Evolutionary conservation across 2,113 vertebrate species (phyloP).

Genomic region (Oryzias melastigma): DNA sequence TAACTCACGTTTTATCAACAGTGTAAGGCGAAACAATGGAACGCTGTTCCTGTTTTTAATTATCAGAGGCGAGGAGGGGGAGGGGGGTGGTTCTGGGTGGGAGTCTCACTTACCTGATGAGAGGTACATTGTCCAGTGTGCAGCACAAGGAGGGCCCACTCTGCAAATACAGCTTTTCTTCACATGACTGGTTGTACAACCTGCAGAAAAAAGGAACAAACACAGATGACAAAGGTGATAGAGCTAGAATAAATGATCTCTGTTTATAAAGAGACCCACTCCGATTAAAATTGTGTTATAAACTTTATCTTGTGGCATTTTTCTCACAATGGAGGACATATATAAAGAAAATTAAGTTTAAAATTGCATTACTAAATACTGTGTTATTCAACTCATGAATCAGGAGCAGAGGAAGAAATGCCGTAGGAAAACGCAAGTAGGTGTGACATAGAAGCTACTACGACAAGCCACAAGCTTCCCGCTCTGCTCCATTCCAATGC

Average conservation of each 20-base stretch:
- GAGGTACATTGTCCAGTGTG: conserved; percentile 77
- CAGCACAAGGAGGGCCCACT: conserved; percentile 74
- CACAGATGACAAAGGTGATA: background rate
- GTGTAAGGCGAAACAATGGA: conserved; percentile 50
- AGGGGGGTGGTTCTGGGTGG: background rate
- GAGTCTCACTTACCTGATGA: conserved; percentile 73
- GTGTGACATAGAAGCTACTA: too few relatives aligned
- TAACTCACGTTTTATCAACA: conserved; percentile 38
- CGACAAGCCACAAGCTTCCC: too few relatives aligned
- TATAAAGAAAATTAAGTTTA: too few relatives aligned
- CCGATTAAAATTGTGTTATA: too few relatives aligned
- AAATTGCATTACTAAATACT: too few relatives aligned
- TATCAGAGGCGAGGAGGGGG: conserved; percentile 12
- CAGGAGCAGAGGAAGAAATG: too few relatives aligned
- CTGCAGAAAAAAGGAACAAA: conserved; percentile 44
- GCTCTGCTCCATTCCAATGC: too few relatives aligned
- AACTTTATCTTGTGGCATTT: too few relatives aligned
- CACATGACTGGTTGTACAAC: conserved; percentile 80
- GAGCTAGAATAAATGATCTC: background rate
- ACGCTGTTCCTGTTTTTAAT: conserved; percentile 61
- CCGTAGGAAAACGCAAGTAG: too few relatives aligned
- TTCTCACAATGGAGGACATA: too few relatives aligned
- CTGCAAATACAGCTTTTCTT: conserved; percentile 73
- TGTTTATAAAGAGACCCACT: too few relatives aligned
- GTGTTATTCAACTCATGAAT: too few relatives aligned